phyloP scores from a whole-genome alignment of 2,797 vertebrate genomes.

The Poeciliopsis gracilis region DNA sequence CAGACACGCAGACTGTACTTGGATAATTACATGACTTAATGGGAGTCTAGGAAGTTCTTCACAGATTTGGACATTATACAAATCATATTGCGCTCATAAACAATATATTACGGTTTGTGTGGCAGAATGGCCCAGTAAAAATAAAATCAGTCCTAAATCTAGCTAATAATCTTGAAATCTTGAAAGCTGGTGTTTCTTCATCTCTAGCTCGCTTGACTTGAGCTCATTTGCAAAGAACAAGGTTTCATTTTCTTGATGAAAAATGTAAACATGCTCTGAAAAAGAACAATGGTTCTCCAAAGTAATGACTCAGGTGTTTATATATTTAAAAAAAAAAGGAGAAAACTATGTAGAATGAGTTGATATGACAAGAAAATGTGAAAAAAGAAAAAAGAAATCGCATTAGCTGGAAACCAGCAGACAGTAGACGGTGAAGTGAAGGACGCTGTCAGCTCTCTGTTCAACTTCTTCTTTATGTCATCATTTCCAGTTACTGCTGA shows the following conservation, averaged over 20 bases:
- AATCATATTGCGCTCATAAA: background rate
- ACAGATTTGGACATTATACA: background rate
- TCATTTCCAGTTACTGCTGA: background rate
- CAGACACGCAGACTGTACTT: background rate
- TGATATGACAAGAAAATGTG: background rate
- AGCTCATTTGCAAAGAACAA: background rate
- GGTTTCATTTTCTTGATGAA: background rate
- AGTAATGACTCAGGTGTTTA: background rate
- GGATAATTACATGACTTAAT: background rate
- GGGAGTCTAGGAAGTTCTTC: background rate
- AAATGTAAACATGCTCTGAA: background rate
- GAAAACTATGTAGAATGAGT: background rate
- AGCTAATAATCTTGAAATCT: too few relatives aligned
- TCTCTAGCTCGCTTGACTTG: background rate
- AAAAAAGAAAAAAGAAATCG: background rate
- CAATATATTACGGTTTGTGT: background rate
- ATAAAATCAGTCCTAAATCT: background rate
- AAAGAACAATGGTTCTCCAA: background rate
- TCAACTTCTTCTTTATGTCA: background rate
- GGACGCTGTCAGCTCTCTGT: background rate
- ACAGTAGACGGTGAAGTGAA: background rate
- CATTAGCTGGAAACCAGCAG: background rate
- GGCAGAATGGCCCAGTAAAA: background rate
- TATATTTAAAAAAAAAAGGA: background rate
- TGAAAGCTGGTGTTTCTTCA: background rate